Evolutionary conservation across 2,797 vertebrate species (phyloP).

Genomic region (Melanotaenia trifasciata): DNA sequence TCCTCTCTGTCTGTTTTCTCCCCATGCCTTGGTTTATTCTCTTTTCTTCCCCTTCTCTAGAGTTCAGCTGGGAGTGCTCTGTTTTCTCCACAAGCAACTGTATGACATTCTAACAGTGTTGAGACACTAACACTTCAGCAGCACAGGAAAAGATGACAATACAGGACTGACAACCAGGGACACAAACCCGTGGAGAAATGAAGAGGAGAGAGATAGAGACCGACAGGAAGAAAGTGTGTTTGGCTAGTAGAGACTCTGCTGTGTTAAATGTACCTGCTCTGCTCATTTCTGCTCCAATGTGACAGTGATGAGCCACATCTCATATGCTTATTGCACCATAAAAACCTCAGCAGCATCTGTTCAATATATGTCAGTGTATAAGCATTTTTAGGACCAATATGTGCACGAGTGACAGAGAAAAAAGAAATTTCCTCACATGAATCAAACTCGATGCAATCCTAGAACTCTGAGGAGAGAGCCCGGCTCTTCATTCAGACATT

Average conservation of each 20-base stretch:
- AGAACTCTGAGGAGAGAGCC: conserved; percentile 72
- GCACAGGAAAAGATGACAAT: conserved; percentile 48
- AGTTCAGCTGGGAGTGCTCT: conserved; percentile 78
- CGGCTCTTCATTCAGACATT: conserved; percentile 76
- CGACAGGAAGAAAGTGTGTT: conserved; percentile 49
- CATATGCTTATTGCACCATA: conserved; percentile 60
- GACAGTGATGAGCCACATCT: conserved; percentile 63
- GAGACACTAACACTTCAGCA: conserved; percentile 73
- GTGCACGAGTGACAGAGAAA: conserved; percentile 56
- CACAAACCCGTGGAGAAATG: conserved; percentile 50
- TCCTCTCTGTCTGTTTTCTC: conserved; percentile 55
- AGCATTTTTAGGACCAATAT: conserved; percentile 62
- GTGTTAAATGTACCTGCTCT: conserved; percentile 65
- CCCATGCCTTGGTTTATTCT: conserved; percentile 69
- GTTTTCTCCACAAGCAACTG: conserved; percentile 77
- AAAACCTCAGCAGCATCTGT: conserved; percentile 74
- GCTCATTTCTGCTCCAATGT: conserved; percentile 45
- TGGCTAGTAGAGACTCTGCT: conserved; percentile 41
- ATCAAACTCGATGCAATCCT: conserved; percentile 80
- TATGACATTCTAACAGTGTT: conserved; percentile 76
- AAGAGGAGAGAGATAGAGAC: conserved; percentile 49
- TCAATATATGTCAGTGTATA: conserved; percentile 71
- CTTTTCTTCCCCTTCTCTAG: conserved; percentile 73
- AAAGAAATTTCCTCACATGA: conserved; percentile 57
- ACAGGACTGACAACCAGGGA: conserved; percentile 56